Evolutionary conservation across 2,113 vertebrate species (phyloP).

Genomic region (Tachycineta bicolor): DNA sequence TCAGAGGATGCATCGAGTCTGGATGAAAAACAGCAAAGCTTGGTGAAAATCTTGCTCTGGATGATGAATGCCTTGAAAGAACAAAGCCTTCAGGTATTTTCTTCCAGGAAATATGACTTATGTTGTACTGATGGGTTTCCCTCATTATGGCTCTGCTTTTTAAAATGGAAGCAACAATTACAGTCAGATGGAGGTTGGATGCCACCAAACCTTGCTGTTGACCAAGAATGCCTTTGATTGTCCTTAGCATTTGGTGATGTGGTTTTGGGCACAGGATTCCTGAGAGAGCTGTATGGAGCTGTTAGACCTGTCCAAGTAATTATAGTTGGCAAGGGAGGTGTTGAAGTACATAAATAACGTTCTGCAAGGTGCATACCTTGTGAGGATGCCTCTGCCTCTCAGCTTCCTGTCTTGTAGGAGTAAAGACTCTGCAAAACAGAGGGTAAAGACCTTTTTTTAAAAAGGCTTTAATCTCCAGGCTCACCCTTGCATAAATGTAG

Average conservation of each 20-base stretch:
- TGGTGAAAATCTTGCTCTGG: background rate
- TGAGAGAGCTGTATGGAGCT: background rate
- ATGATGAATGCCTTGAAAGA: background rate
- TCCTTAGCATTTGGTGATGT: background rate
- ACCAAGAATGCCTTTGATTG: background rate
- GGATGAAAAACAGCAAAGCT: background rate
- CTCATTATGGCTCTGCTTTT: background rate
- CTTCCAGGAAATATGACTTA: background rate
- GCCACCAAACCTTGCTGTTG: background rate
- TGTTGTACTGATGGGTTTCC: background rate
- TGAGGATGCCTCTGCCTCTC: background rate
- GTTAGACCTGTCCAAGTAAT: background rate
- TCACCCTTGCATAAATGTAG: background rate
- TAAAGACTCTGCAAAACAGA: background rate
- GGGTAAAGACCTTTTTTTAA: background rate
- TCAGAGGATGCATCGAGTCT: background rate
- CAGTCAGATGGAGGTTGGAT: background rate
- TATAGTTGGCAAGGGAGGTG: background rate
- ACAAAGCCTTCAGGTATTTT: background rate
- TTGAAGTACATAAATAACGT: background rate
- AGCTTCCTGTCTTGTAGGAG: constrained; percentile 8
- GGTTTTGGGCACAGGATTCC: background rate
- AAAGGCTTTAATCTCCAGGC: background rate
- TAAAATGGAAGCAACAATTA: background rate
- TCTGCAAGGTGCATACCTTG: background rate